phyloP scores from a whole-genome alignment of 2,888 invertebrate species.

The Xestia c-nigrum region DNA sequence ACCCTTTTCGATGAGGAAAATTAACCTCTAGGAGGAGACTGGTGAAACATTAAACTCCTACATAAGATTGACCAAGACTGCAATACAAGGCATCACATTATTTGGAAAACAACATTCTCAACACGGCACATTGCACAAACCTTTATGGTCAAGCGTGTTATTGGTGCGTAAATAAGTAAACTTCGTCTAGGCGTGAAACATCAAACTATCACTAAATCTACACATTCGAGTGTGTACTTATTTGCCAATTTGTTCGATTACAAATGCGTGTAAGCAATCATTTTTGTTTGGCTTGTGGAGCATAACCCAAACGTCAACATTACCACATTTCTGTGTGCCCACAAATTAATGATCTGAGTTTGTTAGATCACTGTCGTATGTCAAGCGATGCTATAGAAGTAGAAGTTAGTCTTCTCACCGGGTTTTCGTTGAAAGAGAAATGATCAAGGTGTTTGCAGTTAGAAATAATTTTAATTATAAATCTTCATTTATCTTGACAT shows the following conservation, averaged over 20 bases:
- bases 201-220: constrained; percentile 40
- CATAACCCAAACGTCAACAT: constrained; percentile 38
- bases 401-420: not conserved
- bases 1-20: not conserved
- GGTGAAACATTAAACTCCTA: too few relatives aligned
- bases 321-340: constrained; percentile 38
- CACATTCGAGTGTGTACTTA: constrained; percentile 38
- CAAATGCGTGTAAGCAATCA: constrained; percentile 25
- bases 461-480: not conserved
- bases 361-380: constrained; percentile 10
- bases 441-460: not conserved
- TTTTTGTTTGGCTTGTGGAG: constrained; percentile 58
- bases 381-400: constrained; percentile 9
- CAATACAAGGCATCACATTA: not conserved
- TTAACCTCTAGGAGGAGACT: not conserved
- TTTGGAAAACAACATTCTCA: not conserved
- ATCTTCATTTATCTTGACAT: not conserved
- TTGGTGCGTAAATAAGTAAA: constrained; percentile 51
- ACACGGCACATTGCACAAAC: constrained; percentile 22
- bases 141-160: constrained; percentile 23
- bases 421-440: not conserved
- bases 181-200: constrained; percentile 27
- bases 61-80: not conserved
- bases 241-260: constrained; percentile 46
- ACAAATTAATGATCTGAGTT: constrained; percentile 31